A percentile compares a stretch with the other conserved stretches of the same genome.
Conservation (phyloP, 1,140 invertebrate genomes). For the Cydia pomonella region DNA sequence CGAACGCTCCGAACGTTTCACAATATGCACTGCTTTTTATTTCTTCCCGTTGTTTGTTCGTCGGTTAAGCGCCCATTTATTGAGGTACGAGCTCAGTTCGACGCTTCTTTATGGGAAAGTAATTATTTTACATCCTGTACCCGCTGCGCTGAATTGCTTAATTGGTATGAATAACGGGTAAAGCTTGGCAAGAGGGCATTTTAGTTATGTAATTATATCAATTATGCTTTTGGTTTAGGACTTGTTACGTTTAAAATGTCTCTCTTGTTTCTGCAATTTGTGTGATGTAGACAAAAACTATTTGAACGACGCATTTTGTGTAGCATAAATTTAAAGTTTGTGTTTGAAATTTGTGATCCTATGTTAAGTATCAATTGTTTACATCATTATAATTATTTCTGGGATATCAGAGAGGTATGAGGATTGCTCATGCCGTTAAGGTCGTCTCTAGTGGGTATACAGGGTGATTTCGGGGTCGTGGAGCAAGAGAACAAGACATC, state of each 20-base stretch:
- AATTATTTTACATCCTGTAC: conserved; percentile 32
- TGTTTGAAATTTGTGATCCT: too few species aligned
- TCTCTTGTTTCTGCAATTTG: neutral
- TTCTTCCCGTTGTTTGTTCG: conserved; percentile 32
- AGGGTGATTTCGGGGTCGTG: too few species aligned
- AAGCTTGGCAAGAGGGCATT: neutral
- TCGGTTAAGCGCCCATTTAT: conserved; percentile 32
- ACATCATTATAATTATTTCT: too few species aligned
- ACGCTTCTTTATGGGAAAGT: conserved; percentile 32
- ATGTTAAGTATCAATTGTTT: too few species aligned
- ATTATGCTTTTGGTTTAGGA: conserved; percentile 10
- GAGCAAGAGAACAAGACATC: too few species aligned
- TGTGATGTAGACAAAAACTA: neutral
- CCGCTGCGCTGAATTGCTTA: conserved; percentile 30
- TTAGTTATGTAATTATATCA: conserved; percentile 28
- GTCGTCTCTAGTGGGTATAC: too few species aligned
- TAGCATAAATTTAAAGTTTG: neutral
- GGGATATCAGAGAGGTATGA: too few species aligned
- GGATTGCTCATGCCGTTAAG: too few species aligned
- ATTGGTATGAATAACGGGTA: conserved; percentile 32
- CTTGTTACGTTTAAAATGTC: neutral
- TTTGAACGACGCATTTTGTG: neutral
- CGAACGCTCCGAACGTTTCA: conserved; percentile 1
- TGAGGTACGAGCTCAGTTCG: conserved; percentile 32
- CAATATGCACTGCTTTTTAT: conserved; percentile 29